phyloP scores from a whole-genome alignment of 1,140 invertebrate genomes.

The Neodiprion virginianus region DNA sequence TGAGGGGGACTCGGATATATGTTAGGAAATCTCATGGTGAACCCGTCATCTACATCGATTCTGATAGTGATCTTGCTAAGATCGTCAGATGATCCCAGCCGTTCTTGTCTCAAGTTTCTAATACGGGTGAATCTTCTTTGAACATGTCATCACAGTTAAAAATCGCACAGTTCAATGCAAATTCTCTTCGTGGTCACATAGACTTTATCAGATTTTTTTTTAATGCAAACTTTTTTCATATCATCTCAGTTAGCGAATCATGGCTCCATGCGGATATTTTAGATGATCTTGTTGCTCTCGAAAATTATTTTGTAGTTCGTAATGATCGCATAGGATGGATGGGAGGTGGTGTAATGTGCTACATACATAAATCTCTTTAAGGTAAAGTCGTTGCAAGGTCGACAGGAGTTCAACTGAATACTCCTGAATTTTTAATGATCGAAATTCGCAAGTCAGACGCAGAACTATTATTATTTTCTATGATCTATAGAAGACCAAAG shows the following conservation, averaged over 20 bases:
- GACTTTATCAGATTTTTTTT: background rate
- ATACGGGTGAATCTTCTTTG: background rate
- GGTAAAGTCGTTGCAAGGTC: background rate
- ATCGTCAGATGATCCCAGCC: background rate
- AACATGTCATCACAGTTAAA: background rate
- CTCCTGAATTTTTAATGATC: background rate
- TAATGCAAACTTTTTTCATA: no score
- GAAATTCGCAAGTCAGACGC: background rate
- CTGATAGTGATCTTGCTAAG: slow-evolving; percentile 12
- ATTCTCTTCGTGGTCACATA: background rate
- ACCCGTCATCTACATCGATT: slow-evolving; percentile 2
- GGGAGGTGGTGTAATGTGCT: background rate
- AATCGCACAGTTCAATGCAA: background rate
- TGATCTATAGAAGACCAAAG: no score
- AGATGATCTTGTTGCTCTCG: background rate
- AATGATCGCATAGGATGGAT: background rate
- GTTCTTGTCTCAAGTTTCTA: no score
- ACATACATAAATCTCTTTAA: background rate
- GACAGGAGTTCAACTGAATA: background rate
- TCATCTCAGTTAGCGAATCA: slow-evolving; percentile 1
- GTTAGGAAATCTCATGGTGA: background rate
- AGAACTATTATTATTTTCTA: no score
- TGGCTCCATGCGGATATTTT: background rate
- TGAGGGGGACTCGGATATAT: background rate
- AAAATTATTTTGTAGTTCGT: background rate